Conservation (phyloP, 2,888 invertebrate genomes). For the Melanchra persicariae region DNA sequence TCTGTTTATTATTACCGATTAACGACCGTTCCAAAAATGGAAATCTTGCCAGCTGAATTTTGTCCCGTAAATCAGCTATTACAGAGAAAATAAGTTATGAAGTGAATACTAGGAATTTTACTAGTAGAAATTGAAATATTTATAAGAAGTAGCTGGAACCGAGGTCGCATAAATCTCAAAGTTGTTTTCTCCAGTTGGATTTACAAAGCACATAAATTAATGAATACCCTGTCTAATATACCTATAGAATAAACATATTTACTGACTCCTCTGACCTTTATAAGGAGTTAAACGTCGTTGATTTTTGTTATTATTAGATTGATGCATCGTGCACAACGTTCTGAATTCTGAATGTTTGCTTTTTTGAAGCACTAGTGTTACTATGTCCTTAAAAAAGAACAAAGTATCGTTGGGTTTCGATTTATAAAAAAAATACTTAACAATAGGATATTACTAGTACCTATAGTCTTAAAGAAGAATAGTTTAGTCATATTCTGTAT, state of each 20-base stretch:
- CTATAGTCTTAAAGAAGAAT: too few species aligned
- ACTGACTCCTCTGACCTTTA: conserved; percentile 6
- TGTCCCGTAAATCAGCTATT: background rate
- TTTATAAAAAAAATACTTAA: too few species aligned
- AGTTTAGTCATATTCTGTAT: too few species aligned
- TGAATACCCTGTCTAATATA: background rate
- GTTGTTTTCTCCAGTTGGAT: conserved; percentile 9
- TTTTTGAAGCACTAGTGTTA: background rate
- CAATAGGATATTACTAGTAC: too few species aligned
- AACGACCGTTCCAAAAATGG: background rate
- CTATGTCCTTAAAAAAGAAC: background rate
- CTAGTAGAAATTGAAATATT: conserved; percentile 16
- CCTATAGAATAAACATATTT: background rate
- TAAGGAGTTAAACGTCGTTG: background rate
- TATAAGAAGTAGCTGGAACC: conserved; percentile 23
- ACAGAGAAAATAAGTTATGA: conserved; percentile 14
- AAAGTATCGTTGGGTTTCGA: background rate
- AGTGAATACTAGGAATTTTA: conserved; percentile 11
- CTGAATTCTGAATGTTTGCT: background rate
- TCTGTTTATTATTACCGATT: background rate
- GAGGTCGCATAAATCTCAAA: background rate
- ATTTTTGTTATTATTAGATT: background rate
- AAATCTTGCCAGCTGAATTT: background rate
- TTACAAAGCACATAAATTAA: conserved; percentile 10
- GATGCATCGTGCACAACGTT: background rate